Conservation (phyloP, 2,797 vertebrate species). For the Alcedo quadribrachys region DNA sequence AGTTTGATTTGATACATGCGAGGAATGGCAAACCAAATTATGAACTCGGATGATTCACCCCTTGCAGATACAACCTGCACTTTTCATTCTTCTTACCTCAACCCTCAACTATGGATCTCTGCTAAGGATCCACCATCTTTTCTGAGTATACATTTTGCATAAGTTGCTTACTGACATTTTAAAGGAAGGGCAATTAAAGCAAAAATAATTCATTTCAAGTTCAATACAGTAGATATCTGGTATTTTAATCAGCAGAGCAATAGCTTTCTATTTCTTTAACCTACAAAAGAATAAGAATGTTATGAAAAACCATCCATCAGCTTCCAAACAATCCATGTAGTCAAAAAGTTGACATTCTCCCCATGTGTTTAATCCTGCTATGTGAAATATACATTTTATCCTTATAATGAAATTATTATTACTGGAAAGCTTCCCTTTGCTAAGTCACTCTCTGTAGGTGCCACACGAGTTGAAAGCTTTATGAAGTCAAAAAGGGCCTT, state of each 20-base stretch:
- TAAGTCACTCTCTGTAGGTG: slow-evolving; percentile 46
- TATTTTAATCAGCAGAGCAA: slow-evolving; percentile 1
- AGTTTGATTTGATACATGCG: neutral
- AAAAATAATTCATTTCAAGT: neutral
- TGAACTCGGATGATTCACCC: neutral
- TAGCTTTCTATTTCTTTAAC: neutral
- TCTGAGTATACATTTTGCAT: fast-evolving
- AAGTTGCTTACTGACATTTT: neutral
- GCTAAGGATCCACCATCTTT: neutral
- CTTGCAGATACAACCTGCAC: neutral
- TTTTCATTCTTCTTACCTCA: neutral
- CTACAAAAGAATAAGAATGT: neutral
- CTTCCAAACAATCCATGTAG: slow-evolving; percentile 5
- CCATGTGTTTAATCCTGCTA: slow-evolving; percentile 51
- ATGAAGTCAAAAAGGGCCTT: slow-evolving; percentile 21
- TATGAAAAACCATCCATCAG: slow-evolving; percentile 61
- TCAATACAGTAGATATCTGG: neutral
- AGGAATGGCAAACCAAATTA: neutral
- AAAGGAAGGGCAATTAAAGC: neutral
- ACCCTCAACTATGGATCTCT: neutral
- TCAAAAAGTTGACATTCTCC: neutral
- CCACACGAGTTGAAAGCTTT: slow-evolving; percentile 34
- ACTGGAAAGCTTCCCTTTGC: slow-evolving; percentile 23
- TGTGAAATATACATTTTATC: slow-evolving; percentile 26
- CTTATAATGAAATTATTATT: slow-evolving; percentile 49